Evolutionary conservation across 2,113 vertebrate genomes (phyloP), one percentile per base, ranked within the genome.

Genomic region (Perca fluviatilis): DNA sequence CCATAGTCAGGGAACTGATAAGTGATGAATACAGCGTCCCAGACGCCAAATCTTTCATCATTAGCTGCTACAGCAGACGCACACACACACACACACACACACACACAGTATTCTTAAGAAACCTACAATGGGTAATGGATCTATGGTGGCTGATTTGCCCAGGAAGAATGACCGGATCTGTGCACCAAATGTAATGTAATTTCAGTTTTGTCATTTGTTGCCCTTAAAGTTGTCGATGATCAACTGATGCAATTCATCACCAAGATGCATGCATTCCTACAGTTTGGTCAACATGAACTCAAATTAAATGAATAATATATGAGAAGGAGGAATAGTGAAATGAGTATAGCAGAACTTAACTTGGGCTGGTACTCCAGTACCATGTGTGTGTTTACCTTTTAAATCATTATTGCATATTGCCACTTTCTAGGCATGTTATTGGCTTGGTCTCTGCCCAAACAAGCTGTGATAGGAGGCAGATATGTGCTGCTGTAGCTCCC

Each of bases 121-220:
- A 65, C 70, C 51, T 23, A 70, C 74, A 80, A 65, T 65, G 23
- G 58, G 46, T 64, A 70, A 65, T 70, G 51, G 54, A 64, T 49
- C 56, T 57, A 25, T 23, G 9, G 69, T 69, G 76, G 43, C 57
- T 18, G 10, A 23, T 79, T 77, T 63, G 71, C 30, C 36, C 33
- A 15, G 25, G 65, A 73, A 14, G 49, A 54, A 78, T 78, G 54
- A 15, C 11, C 49, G 49, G 30, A 70, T 49, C 0, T 65, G 51
- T 58, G 58, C 61, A 50, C 23, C 46, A 80, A 71, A 80, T 80
- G 60, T 19, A 54, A 71, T 18, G 15, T 66, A 12, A 46, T 71
- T 71, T 70, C 3, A 73, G 40, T 40, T 73, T 7, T 18, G 14
- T 3, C 53, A 7, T 5, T 18, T 13, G 61, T 65, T 43, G 23